Evolutionary conservation across 2,888 invertebrate species (phyloP), one percentile per base, ranked within the genome.

Genomic region (Petrolisthes manimaculis): DNA sequence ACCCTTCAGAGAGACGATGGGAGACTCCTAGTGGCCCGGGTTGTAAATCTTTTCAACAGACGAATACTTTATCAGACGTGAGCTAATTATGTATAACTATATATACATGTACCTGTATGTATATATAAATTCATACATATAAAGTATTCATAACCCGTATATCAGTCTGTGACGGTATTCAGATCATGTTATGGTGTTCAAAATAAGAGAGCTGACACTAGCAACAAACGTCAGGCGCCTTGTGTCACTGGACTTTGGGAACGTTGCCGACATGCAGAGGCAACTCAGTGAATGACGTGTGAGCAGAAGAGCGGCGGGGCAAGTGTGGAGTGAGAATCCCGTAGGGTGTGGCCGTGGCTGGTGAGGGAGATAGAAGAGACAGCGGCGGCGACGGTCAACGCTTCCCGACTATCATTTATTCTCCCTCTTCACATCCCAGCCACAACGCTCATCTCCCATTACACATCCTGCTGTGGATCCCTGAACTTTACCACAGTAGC

Each of bases 261-360:
- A 78, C 6, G 18, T 3, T 54, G n/a, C n/a, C 54, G 55, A 78
- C 5, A 78, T 37, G 37, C 37, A 37, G 37, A 2, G 37, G 37
- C 37, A 37, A 37, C 37, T 37, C 37, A 37, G 37, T 37, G 37
- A 37, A 37, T 37, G 37, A 37, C 37, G 37, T 37, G 37, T 37
- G 37, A 37, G 37, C 37, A 37, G 37, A 37, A 37, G 37, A 37
- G 37, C 37, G 37, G 37, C 37, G 37, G 61, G 9, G 74, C 3
- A 74, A n/a, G 74, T 12, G n/a, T 14, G 71, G 81, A 67, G 81
- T 82, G 81, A 37, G 61, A 51, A 69, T 82, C 69, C 81, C 81
- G 81, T 82, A 82, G 81, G 69, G 0, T 82, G 51, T 37, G 21
- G 54, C 51, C 37, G n/a, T 12, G 78, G 8, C 55, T 54, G n/a